phyloP scores from a whole-genome alignment of 2,113 vertebrate genomes.

The Bostrychus sinensis region DNA sequence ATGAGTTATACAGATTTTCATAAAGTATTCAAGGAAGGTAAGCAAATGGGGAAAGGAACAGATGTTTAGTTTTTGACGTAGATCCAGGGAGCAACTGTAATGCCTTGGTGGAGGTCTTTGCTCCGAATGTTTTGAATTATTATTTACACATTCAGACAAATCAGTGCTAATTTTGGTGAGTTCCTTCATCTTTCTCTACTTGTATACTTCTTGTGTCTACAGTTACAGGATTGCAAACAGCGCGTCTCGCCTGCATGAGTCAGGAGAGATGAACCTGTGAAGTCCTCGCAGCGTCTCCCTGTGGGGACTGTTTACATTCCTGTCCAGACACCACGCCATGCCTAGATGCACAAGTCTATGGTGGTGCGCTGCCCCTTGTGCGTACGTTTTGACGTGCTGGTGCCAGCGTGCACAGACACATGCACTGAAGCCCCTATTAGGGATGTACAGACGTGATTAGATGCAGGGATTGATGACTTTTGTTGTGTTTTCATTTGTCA shows the following conservation, averaged over 20 bases:
- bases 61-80: too few relatives aligned
- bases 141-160: too few relatives aligned
- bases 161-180: constrained; percentile 1
- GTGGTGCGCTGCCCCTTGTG: constrained; percentile 18
- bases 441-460: constrained; percentile 28
- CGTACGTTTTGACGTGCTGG: background rate
- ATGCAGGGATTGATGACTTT: constrained; percentile 10
- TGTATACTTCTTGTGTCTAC: constrained; percentile 1
- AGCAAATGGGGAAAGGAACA: too few relatives aligned
- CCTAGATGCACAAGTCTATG: constrained; percentile 48
- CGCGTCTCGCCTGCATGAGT: constrained; percentile 3
- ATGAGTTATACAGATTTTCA: too few relatives aligned
- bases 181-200: constrained; percentile 13
- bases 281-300: constrained; percentile 26
- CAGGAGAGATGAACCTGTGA: constrained; percentile 8
- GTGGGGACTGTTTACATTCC: constrained; percentile 57
- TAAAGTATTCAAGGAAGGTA: too few relatives aligned
- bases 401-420: constrained; percentile 1
- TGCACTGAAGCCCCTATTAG: constrained; percentile 43
- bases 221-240: constrained; percentile 14
- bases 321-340: constrained; percentile 24
- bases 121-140: too few relatives aligned
- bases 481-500: background rate
- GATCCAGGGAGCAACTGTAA: too few relatives aligned
- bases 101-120: too few relatives aligned